Evolutionary conservation across 2,113 vertebrate species (phyloP), one percentile per base, ranked within the genome.

Genomic region (Cromileptes altivelis): DNA sequence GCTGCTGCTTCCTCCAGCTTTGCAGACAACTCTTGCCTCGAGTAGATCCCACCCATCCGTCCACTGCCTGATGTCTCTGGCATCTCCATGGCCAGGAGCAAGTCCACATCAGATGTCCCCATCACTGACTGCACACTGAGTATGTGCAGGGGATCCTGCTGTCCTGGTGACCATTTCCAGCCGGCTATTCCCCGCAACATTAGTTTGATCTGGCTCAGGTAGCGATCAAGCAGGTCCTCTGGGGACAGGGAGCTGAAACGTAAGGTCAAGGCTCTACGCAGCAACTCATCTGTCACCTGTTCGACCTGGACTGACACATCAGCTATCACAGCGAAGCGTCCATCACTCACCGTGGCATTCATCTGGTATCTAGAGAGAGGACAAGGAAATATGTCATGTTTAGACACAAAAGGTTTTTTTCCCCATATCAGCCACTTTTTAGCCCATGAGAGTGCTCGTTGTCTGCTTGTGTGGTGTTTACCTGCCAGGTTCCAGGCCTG

Each of bases 341-440:
- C 98, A 0, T 99, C 98, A 1, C 97, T 99, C 84, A 99, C 98
- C 0, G 97, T 98, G 6, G 97, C 97, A 0, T 99, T 99, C 69
- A 99, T 93, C 67, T 96, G 81, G 12, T 99, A 99, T 70, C 98
- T 98, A 83, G 84, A 15, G 57, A 68, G n/a, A 80, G 37, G 19
- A 65, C 11, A 62, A 64, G 45, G 49, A 52, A 37, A 73, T 4
- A 11, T 19, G 15, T 19, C 49, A 14, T 30, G 9, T 55, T 81
- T 65, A 50, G 4, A 45, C 1, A 81, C 6, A 37, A 42, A 19
- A 47, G 11, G 1, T 0, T 19, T 60, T 60, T 58, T 40, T 53
- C 10, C 40, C 1, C 3, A 45, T n/a, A 17, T 33, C 2, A 21
- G 58, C 8, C 23, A 53, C 23, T n/a, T 60, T 61, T 53, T 19